phyloP scores from a whole-genome alignment of 2,797 vertebrate genomes.

The Sebastes nivosus region DNA sequence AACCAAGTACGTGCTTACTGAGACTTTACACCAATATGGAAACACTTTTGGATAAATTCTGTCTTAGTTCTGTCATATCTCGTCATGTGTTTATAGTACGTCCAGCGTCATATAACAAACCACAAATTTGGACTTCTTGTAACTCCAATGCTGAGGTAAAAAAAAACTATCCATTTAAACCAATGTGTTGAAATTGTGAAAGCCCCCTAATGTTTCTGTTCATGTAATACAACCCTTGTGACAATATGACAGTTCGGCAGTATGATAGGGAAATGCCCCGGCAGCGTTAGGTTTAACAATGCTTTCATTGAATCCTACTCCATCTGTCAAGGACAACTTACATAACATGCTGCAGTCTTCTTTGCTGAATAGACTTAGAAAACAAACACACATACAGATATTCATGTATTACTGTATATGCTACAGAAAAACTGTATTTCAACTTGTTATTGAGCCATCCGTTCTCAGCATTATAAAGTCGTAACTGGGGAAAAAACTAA shows the following conservation, averaged over 20 bases:
- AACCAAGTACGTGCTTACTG: background rate
- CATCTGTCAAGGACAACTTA: slow-evolving; percentile 65
- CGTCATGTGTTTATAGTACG: background rate
- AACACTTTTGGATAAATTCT: background rate
- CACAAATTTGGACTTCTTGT: background rate
- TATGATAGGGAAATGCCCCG: slow-evolving; percentile 58
- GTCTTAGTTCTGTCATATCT: background rate
- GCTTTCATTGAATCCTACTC: slow-evolving; percentile 67
- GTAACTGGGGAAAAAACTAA: background rate
- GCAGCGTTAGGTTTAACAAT: slow-evolving; percentile 65
- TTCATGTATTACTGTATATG: background rate
- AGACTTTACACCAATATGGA: background rate
- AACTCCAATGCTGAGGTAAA: background rate
- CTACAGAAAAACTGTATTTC: background rate
- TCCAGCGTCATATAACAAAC: background rate
- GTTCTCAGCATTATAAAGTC: background rate
- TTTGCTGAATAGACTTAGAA: background rate
- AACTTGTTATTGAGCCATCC: background rate
- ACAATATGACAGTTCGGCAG: slow-evolving; percentile 66
- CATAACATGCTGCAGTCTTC: slow-evolving; percentile 19
- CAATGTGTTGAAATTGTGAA: slow-evolving; percentile 17
- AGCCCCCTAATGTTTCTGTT: slow-evolving; percentile 50
- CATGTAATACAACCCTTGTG: slow-evolving; percentile 64
- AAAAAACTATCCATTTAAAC: slow-evolving; percentile 1
- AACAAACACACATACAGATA: slow-evolving; percentile 1